Percentiles rank a stretch among this genome's conserved stretches.
Conservation (phyloP, 2,888 invertebrate species). For the Folsomia candida region DNA sequence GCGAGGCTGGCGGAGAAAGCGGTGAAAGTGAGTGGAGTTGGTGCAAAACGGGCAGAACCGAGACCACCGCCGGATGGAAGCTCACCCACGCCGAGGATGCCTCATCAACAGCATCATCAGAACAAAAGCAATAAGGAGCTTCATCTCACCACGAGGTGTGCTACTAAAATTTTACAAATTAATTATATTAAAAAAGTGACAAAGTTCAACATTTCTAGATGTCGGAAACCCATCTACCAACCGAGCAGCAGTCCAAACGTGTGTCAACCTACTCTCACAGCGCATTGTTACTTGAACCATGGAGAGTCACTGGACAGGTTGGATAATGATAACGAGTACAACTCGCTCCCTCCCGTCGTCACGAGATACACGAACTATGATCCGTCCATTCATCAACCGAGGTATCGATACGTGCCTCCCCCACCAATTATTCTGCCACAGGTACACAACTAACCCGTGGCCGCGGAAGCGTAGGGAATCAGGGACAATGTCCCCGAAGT, state of each 20-base stretch:
- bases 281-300: conserved; percentile 43
- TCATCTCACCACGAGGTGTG: conserved; percentile 38
- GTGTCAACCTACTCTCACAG: conserved; percentile 50
- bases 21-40: conserved; percentile 47
- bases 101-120: conserved; percentile 36
- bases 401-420: conserved; percentile 66
- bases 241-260: conserved; percentile 49
- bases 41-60: conserved; percentile 27
- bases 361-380: conserved; percentile 61
- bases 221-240: conserved; percentile 49
- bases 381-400: conserved; percentile 71
- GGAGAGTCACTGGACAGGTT: conserved; percentile 28
- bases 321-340: not conserved
- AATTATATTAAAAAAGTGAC: too few species aligned
- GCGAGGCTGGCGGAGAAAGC: conserved; percentile 46
- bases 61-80: not conserved
- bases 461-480: too few species aligned
- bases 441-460: not conserved
- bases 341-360: not conserved
- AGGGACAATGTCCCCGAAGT: too few species aligned
- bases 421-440: conserved; percentile 53
- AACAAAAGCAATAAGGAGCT: conserved; percentile 40
- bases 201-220: conserved; percentile 15
- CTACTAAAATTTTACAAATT: too few species aligned
- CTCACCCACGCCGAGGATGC: conserved; percentile 30